Evolutionary conservation across 1,140 invertebrate species (phyloP), one percentile per base, ranked within the genome.

Genomic region (Zaprionus capensis): DNA sequence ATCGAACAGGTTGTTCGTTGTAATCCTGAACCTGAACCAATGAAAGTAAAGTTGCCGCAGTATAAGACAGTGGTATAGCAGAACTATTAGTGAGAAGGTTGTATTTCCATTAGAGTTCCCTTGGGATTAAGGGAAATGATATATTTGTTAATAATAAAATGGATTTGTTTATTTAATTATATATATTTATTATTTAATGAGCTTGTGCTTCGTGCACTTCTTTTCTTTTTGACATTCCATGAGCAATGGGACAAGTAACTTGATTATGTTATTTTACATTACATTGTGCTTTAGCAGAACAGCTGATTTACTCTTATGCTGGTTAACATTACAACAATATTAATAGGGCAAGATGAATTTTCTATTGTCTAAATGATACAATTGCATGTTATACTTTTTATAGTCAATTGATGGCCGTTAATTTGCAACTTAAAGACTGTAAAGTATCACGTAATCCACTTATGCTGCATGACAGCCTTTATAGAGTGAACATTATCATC

Each of bases 401-500:
- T 65, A n/a, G 26, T 38, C 31, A 53, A 34, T 64, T 2, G 46
- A 9, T 36, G 44, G 28, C 9, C 38, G n/a, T 67, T 67, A 67
- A 67, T 46, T 38, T 56, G 15, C 26, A 49, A n/a, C 24, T 71
- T 17, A 46, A 46, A 17, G 46, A 22, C 46, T 49, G 11, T 49
- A 49, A 22, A 49, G 17, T 49, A 6, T 6, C 41, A 44, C 41
- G 41, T n/a, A 44, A 44, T 17, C 41, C 7, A n/a, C 15, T 44
- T 17, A 44, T n/a, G 41, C n/a, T 46, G 12, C 38, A 51, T 28
- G 36, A 12, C 55, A 64, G 41, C 12, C 46, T 34, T 38, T 14
- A 41, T 20, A 12, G 5, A 22, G 31, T 26, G 12, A 64, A 28
- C 31, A 76, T 80, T 67, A 70, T 76, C 62, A 80, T 80, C 69